Evolutionary conservation across 2,113 vertebrate species (phyloP).

Genomic region (Pyrgilauda ruficollis): DNA sequence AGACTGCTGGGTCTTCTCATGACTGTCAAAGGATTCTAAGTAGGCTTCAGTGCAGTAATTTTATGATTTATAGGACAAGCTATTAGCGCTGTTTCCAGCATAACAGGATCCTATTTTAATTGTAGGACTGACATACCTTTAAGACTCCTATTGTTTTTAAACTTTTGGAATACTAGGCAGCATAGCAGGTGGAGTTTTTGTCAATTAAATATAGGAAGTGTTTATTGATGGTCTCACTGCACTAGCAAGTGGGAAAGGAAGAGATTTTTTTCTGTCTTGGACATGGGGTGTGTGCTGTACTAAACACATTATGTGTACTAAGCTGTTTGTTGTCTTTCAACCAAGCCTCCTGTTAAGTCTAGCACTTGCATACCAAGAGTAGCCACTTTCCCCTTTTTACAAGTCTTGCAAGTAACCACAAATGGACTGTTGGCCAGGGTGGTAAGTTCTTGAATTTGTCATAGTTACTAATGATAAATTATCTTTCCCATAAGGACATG

Average conservation of each 20-base stretch:
- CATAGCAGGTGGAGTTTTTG: background rate
- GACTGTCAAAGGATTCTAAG: background rate
- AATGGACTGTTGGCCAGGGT: background rate
- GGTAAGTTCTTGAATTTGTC: background rate
- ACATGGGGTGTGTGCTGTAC: background rate
- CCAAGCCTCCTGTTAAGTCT: background rate
- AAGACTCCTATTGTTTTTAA: background rate
- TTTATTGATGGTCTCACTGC: background rate
- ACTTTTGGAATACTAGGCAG: background rate
- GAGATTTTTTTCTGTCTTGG: background rate
- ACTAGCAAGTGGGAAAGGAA: background rate
- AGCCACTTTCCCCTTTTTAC: background rate
- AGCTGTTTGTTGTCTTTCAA: background rate
- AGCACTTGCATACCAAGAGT: background rate
- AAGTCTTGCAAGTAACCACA: background rate
- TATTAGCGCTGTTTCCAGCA: background rate
- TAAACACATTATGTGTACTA: background rate
- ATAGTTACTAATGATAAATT: background rate
- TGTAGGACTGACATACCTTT: background rate
- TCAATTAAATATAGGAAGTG: background rate
- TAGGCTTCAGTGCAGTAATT: background rate
- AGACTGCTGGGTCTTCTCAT: background rate
- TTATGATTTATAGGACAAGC: background rate
- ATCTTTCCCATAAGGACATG: background rate
- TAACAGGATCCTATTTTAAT: background rate